A percentile compares a stretch with the other conserved stretches of the same genome.
Evolutionary conservation across 2,113 vertebrate genomes (phyloP).

Genomic region (Scartelaos histophorus): DNA sequence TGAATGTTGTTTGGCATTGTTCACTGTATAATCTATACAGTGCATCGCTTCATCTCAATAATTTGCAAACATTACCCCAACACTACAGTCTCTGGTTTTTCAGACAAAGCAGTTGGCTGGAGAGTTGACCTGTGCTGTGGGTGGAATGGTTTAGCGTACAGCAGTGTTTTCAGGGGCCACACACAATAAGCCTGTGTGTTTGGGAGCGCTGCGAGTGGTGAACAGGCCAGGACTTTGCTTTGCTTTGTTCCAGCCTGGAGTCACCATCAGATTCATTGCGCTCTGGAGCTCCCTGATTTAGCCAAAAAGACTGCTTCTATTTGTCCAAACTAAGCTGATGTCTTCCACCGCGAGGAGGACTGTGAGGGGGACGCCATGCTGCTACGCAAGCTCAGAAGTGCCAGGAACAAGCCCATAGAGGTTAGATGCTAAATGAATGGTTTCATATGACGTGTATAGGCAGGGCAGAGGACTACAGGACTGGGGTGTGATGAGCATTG

Average conservation of each 20-base stretch:
- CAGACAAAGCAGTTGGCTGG: conserved; percentile 42
- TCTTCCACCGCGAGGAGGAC: conserved; percentile 38
- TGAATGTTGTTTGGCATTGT: no score
- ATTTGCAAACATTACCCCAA: background rate
- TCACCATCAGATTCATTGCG: conserved; percentile 34
- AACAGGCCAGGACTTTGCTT: conserved; percentile 45
- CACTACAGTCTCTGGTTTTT: conserved; percentile 11
- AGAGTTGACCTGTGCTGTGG: conserved; percentile 35
- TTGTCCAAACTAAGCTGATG: conserved; percentile 16
- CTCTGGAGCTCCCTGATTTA: conserved; percentile 22
- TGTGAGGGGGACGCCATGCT: conserved; percentile 59
- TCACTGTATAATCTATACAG: background rate
- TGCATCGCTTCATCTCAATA: no score
- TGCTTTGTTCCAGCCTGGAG: conserved; percentile 51
- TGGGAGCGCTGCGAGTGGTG: conserved; percentile 47
- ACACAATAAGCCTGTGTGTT: conserved; percentile 58
- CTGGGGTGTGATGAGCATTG: no score
- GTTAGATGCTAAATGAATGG: conserved; percentile 52
- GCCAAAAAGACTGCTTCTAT: conserved; percentile 36
- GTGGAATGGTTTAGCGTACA: conserved; percentile 40
- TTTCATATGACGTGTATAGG: conserved; percentile 22
- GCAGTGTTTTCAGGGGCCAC: conserved; percentile 37
- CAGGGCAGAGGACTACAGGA: no score
- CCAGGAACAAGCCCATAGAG: conserved; percentile 55
- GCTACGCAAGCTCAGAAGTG: conserved; percentile 50